Evolutionary conservation across 2,113 vertebrate species (phyloP).

Genomic region (Hepsetus odoe): DNA sequence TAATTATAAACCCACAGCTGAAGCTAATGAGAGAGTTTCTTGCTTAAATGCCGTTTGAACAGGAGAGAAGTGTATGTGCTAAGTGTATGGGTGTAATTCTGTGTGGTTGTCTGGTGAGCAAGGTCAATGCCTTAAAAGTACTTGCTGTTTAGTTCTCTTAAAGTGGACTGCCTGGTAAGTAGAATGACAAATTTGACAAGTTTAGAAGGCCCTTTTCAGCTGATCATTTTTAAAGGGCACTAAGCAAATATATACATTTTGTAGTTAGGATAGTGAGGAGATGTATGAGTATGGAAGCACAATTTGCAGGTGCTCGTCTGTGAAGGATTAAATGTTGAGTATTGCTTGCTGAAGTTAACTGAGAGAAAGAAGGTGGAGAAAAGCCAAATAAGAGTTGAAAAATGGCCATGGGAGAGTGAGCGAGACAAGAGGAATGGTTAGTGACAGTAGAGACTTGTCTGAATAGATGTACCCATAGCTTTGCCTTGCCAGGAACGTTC

Average conservation of each 20-base stretch:
- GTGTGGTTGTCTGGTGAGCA: constrained; percentile 1
- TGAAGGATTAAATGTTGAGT: too few relatives aligned
- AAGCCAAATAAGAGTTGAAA: neutral
- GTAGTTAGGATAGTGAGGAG: neutral
- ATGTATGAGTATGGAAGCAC: neutral
- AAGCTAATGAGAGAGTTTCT: constrained; percentile 23
- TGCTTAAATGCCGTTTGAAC: neutral
- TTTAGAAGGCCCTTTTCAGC: too few relatives aligned
- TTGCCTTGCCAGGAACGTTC: constrained; percentile 49
- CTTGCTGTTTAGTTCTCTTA: too few relatives aligned
- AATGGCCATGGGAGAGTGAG: neutral
- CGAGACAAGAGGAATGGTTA: neutral
- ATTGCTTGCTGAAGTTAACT: neutral
- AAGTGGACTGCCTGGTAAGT: too few relatives aligned
- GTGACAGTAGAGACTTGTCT: neutral
- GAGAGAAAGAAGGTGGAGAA: neutral
- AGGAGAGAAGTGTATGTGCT: too few relatives aligned
- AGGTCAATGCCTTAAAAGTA: too few relatives aligned
- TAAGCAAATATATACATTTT: too few relatives aligned
- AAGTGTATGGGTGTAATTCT: neutral
- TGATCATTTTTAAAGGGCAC: neutral
- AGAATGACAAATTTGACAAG: too few relatives aligned
- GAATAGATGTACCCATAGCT: neutral
- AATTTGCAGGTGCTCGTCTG: too few relatives aligned
- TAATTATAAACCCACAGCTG: constrained; percentile 20